A percentile compares a stretch with the other conserved stretches of the same genome.
These are phyloP conservation scores for Urosaurus nigricauda DNA, from an alignment of 2,797 vertebrate genomes.

Conservation along the genomic window DNA sequence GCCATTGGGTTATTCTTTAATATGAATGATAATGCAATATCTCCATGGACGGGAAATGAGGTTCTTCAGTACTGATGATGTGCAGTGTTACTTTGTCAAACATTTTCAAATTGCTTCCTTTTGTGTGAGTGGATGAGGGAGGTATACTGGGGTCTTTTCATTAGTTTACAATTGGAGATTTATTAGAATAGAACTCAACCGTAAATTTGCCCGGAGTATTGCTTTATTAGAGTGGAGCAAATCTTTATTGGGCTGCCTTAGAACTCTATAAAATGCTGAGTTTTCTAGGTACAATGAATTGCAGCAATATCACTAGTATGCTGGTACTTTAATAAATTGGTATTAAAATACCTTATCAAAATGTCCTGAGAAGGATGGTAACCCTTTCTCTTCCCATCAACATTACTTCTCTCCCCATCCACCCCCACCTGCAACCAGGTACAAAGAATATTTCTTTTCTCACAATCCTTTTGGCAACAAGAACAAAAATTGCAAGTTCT, in stretches of 20 bases:
- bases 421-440: neutral
- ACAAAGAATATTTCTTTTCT: conserved; percentile 69
- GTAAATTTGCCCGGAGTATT: conserved; percentile 88
- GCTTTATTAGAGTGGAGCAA: conserved; percentile 88
- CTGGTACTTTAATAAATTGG: conserved; percentile 87
- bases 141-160: conserved; percentile 88
- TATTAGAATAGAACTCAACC: conserved; percentile 90
- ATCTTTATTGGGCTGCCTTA: conserved; percentile 87
- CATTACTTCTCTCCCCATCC: conserved; percentile 30
- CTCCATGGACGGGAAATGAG: conserved; percentile 88
- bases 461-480: conserved; percentile 64
- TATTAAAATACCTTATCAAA: conserved; percentile 89
- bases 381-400: conserved; percentile 81
- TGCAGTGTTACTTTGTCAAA: conserved; percentile 90
- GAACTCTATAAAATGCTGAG: conserved; percentile 89
- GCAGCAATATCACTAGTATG: conserved; percentile 85
- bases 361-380: conserved; percentile 82
- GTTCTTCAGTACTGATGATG: conserved; percentile 87
- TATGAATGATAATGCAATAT: conserved; percentile 94
- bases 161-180: conserved; percentile 92
- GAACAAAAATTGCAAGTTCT: conserved; percentile 58
- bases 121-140: conserved; percentile 87
- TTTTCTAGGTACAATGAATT: conserved; percentile 87
- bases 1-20: conserved; percentile 96
- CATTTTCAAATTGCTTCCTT: conserved; percentile 91